A percentile compares a stretch with the other conserved stretches of the same genome.
Conservation (phyloP, 1,140 invertebrate genomes). For the Drosophila pandora region DNA sequence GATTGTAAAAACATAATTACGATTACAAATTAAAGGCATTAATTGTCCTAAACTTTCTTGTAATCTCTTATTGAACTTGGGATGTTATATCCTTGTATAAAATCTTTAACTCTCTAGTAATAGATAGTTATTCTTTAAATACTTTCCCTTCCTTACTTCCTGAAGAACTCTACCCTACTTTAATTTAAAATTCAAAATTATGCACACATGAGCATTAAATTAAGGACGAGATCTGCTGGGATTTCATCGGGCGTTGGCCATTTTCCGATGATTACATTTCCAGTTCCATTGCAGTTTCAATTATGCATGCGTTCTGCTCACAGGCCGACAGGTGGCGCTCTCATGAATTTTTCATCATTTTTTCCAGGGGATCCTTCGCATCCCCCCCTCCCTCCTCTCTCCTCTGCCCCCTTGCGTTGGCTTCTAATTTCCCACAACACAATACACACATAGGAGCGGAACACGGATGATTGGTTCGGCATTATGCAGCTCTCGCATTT, state of each 20-base stretch:
- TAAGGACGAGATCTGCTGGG: not conserved
- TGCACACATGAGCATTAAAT: not conserved
- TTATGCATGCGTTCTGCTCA: slow-evolving; percentile 20
- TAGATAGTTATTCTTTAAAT: too few relatives aligned
- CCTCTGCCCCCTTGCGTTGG: too few relatives aligned
- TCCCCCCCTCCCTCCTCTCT: not conserved
- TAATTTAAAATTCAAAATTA: not conserved
- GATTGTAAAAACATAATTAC: not conserved
- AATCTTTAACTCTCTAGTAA: too few relatives aligned
- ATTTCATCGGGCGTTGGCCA: slow-evolving; percentile 8
- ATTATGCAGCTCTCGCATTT: slow-evolving; percentile 39
- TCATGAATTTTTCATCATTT: slow-evolving; percentile 49
- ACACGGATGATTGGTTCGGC: slow-evolving; percentile 34
- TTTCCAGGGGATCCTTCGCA: slow-evolving; percentile 5
- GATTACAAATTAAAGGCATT: not conserved
- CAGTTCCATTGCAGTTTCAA: slow-evolving; percentile 13
- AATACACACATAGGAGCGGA: slow-evolving; percentile 1
- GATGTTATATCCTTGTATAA: too few relatives aligned
- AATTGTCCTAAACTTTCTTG: not conserved
- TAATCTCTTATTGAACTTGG: too few relatives aligned
- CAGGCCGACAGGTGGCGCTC: slow-evolving; percentile 16
- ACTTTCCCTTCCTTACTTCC: too few relatives aligned
- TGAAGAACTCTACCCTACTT: too few relatives aligned
- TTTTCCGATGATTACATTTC: slow-evolving; percentile 1
- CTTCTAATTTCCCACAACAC: not conserved